Conservation (phyloP, 2,888 invertebrate genomes). For the Drosophila yooni region DNA sequence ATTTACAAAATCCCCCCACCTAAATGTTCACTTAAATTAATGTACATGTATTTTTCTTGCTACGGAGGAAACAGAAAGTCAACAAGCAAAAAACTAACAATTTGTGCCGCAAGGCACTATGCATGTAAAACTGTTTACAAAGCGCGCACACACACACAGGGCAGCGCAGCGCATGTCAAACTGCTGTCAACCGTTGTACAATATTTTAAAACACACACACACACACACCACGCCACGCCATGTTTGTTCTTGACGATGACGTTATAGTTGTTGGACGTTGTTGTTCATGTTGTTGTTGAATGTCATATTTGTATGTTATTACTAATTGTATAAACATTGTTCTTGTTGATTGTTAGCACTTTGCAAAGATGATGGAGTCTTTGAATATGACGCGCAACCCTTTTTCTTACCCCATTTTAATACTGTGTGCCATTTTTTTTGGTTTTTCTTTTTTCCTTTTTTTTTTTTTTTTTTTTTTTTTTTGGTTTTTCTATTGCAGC, state of each 20-base stretch:
- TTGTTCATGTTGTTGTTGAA: constrained; percentile 56
- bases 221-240: constrained; percentile 8
- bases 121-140: constrained; percentile 64
- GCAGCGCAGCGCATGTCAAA: constrained; percentile 47
- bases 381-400: not conserved
- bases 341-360: constrained; percentile 32
- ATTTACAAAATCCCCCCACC: not conserved
- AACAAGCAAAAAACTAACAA: not conserved
- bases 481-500: constrained; percentile 53
- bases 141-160: not conserved
- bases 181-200: constrained; percentile 37
- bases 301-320: constrained; percentile 61
- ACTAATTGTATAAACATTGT: constrained; percentile 14
- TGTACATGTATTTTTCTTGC: not conserved
- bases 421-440: not conserved
- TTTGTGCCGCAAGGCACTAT: constrained; percentile 6
- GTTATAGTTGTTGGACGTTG: constrained; percentile 39
- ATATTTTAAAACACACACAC: not conserved
- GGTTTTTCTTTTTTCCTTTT: not conserved
- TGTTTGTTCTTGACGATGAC: constrained; percentile 52
- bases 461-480: not conserved
- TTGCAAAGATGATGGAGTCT: constrained; percentile 7
- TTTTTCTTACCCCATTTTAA: not conserved
- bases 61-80: not conserved
- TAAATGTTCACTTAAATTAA: not conserved